These are phyloP conservation scores for Cephalophus harveyi DNA, from an alignment of 2,113 vertebrate genomes.

Conservation along the genomic window DNA sequence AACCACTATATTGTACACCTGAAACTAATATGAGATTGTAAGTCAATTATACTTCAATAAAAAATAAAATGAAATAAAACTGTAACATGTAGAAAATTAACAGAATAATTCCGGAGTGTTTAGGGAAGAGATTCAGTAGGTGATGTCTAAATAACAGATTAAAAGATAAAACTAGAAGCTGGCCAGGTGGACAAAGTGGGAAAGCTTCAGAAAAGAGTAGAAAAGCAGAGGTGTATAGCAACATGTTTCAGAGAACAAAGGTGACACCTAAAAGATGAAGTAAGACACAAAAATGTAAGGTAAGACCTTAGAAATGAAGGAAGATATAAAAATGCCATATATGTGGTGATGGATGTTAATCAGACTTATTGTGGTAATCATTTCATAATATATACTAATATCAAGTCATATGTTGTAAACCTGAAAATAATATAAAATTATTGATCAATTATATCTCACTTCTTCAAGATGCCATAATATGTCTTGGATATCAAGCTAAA, in stretches of 20 bases:
- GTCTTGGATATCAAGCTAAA: background rate
- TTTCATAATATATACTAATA: background rate
- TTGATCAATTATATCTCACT: background rate
- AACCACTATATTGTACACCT: background rate
- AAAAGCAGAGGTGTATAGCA: background rate
- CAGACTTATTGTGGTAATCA: background rate
- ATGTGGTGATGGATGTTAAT: background rate
- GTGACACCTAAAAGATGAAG: background rate
- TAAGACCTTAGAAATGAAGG: background rate
- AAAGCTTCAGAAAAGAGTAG: background rate
- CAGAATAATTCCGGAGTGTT: background rate
- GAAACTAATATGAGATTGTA: background rate
- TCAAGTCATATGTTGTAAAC: background rate
- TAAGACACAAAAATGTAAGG: background rate
- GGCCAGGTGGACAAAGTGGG: background rate
- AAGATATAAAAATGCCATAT: background rate
- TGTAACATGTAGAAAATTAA: background rate
- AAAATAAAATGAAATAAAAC: background rate
- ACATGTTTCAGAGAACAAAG: background rate
- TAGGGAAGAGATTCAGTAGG: background rate
- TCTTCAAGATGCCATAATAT: background rate
- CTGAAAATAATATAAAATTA: background rate
- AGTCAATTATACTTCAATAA: background rate
- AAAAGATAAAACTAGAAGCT: background rate
- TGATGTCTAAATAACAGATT: background rate